Conservation (phyloP, 2,888 invertebrate species). For the Ernsta delagoae region DNA sequence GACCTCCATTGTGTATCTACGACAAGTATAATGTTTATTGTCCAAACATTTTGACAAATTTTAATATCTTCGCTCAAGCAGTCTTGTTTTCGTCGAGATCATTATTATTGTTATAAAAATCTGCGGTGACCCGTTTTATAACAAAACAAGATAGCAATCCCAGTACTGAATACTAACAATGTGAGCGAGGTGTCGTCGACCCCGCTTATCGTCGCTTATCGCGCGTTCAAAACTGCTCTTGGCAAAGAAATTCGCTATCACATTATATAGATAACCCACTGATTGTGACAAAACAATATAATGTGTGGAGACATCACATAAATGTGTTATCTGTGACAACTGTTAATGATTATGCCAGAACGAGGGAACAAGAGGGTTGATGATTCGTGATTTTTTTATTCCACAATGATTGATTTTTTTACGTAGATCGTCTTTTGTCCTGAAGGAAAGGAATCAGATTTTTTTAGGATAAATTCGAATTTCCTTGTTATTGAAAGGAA, state of each 20-base stretch:
- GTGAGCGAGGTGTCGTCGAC: constrained; percentile 43
- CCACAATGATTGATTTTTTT: not conserved
- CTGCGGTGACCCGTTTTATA: constrained; percentile 4
- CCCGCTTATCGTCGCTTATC: constrained; percentile 47
- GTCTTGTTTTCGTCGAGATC: not conserved
- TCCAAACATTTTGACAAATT: too few species aligned
- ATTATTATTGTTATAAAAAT: too few species aligned
- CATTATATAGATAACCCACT: constrained; percentile 21
- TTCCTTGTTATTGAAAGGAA: not conserved
- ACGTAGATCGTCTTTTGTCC: too few species aligned
- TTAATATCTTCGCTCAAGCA: not conserved
- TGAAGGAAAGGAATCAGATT: too few species aligned
- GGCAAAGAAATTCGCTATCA: constrained; percentile 45
- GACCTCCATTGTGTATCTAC: too few species aligned
- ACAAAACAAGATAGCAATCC: constrained; percentile 19
- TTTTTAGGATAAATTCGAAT: too few species aligned
- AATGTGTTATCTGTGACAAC: not conserved
- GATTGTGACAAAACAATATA: constrained; percentile 16
- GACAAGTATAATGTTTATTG: too few species aligned
- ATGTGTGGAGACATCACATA: too few species aligned
- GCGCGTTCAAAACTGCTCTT: constrained; percentile 46
- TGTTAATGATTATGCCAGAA: too few species aligned
- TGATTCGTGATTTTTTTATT: not conserved
- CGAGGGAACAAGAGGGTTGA: not conserved
- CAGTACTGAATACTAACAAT: constrained; percentile 6